Evolutionary conservation across 1,140 invertebrate genomes (phyloP).

Genomic region (Nylanderia fulva): DNA sequence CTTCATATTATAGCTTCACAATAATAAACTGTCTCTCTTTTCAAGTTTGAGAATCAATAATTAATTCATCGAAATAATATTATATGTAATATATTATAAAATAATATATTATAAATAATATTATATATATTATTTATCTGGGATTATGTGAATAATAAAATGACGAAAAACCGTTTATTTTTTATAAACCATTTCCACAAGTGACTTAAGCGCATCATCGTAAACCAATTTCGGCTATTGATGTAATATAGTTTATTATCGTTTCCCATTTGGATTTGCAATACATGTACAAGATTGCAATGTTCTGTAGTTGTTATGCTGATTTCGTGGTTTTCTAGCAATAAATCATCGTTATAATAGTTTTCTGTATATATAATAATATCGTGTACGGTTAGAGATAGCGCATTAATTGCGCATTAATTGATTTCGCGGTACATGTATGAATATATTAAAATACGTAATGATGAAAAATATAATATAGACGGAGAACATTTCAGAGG

Average conservation of each 20-base stretch:
- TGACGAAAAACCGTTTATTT: background rate
- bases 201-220: background rate
- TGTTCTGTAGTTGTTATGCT: constrained; percentile 18
- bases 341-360: constrained; percentile 30
- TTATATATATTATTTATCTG: no score
- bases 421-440: background rate
- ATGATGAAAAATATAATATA: no score
- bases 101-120: no score
- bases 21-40: background rate
- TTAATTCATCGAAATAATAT: background rate
- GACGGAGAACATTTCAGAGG: no score
- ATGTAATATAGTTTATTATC: constrained; percentile 11
- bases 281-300: background rate
- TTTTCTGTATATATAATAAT: background rate
- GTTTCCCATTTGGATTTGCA: constrained; percentile 34
- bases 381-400: background rate
- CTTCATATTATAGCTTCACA: background rate
- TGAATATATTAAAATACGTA: background rate
- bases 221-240: background rate
- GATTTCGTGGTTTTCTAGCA: constrained; percentile 25
- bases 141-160: background rate
- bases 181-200: background rate
- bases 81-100: no score
- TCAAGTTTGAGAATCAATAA: background rate
- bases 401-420: background rate